phyloP scores from a whole-genome alignment of 2,113 vertebrate genomes.

The Tupaia chinensis region DNA sequence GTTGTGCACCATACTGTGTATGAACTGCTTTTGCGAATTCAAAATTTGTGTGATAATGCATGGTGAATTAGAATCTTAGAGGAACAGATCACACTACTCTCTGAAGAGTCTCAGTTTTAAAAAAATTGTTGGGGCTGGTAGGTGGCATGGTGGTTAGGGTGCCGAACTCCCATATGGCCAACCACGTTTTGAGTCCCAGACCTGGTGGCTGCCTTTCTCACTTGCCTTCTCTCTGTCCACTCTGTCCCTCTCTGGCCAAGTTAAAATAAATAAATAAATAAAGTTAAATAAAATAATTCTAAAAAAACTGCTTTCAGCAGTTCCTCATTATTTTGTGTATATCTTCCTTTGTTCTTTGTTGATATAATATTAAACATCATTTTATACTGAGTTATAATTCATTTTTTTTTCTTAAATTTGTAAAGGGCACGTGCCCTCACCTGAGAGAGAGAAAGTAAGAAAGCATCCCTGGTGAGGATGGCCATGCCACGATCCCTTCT shows the following conservation, averaged over 20 bases:
- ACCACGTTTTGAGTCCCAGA: too few relatives aligned
- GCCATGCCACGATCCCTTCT: too few relatives aligned
- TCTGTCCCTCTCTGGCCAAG: too few relatives aligned
- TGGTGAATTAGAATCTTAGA: conserved; percentile 52
- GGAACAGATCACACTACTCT: conserved; percentile 53
- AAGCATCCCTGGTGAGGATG: too few relatives aligned
- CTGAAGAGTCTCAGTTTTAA: conserved; percentile 14
- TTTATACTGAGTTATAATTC: conserved; percentile 48
- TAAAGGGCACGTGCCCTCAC: too few relatives aligned
- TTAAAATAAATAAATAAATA: too few relatives aligned
- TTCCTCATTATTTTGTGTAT: conserved; percentile 33
- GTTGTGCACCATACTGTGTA: background rate
- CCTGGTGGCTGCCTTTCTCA: too few relatives aligned
- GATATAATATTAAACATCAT: conserved; percentile 66
- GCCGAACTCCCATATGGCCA: too few relatives aligned
- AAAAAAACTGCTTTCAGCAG: background rate
- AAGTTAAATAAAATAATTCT: too few relatives aligned
- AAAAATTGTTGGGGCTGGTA: background rate
- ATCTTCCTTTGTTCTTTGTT: conserved; percentile 54
- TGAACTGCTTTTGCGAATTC: conserved; percentile 12
- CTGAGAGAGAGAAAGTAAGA: too few relatives aligned
- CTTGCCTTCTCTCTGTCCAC: too few relatives aligned
- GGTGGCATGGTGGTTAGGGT: too few relatives aligned
- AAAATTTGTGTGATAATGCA: conserved; percentile 39
- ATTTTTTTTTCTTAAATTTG: conserved; percentile 21